phyloP scores from a whole-genome alignment of 2,113 vertebrate genomes.

The Phalacrocorax aristotelis region DNA sequence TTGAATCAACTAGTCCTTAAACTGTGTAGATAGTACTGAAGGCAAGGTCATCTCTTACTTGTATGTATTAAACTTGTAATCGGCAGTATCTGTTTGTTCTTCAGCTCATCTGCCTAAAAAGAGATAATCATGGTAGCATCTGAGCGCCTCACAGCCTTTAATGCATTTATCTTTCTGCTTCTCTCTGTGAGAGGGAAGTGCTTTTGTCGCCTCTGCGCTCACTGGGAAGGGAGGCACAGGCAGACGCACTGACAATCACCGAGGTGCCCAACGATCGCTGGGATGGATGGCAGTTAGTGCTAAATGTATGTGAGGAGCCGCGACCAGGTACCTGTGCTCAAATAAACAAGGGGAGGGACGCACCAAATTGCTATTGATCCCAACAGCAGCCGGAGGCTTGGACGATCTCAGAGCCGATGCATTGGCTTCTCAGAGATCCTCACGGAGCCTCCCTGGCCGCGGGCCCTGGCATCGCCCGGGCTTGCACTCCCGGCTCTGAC shows the following conservation, averaged over 20 bases:
- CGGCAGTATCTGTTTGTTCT: background rate
- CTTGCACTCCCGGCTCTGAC: background rate
- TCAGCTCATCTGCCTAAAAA: background rate
- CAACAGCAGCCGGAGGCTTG: fast-evolving
- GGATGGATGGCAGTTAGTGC: background rate
- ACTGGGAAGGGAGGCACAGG: background rate
- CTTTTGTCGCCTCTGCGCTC: background rate
- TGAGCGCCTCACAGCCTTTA: background rate
- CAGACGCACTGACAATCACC: background rate
- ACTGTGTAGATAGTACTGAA: background rate
- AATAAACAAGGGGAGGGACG: too few relatives aligned
- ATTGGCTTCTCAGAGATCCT: fast-evolving
- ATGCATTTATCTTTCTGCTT: background rate
- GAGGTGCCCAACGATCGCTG: fast-evolving
- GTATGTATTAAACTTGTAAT: too few relatives aligned
- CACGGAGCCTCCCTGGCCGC: background rate
- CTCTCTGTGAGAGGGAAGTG: background rate
- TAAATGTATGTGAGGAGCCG: fast-evolving
- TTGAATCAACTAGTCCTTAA: background rate
- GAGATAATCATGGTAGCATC: background rate
- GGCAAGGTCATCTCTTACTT: background rate
- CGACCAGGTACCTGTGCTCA: fast-evolving
- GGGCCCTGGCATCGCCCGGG: fast-evolving
- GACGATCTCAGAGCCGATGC: fast-evolving
- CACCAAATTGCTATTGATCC: fast-evolving